phyloP scores from a whole-genome alignment of 1,140 invertebrate genomes.

The Pseudobourletiella spinata region DNA sequence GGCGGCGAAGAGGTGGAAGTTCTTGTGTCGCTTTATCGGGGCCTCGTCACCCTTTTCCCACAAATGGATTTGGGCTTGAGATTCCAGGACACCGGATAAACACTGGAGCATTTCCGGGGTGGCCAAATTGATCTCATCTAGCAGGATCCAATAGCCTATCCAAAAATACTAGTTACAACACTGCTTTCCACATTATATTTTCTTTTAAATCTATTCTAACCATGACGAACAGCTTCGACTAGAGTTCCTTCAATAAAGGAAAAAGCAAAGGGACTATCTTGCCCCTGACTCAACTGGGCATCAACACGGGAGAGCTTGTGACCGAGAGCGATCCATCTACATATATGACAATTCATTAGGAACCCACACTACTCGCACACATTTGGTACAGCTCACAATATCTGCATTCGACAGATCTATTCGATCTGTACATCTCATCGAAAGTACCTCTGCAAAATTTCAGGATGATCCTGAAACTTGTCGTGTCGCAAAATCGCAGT shows the following conservation, averaged over 20 bases:
- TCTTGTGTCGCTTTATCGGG: slow-evolving; percentile 67
- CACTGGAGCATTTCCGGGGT: slow-evolving; percentile 93
- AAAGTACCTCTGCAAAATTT: not conserved
- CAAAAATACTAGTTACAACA: slow-evolving; percentile 9
- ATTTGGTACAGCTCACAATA: too few species aligned
- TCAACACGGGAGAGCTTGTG: slow-evolving; percentile 45
- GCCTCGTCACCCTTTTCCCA: slow-evolving; percentile 76
- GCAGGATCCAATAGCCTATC: slow-evolving; percentile 77
- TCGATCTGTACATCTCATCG: slow-evolving; percentile 17
- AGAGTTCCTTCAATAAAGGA: slow-evolving; percentile 87
- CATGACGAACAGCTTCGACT: slow-evolving; percentile 78
- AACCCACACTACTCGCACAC: too few species aligned
- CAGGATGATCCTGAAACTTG: not conserved
- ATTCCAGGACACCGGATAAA: slow-evolving; percentile 82
- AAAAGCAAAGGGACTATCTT: slow-evolving; percentile 67
- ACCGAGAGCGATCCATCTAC: slow-evolving; percentile 54
- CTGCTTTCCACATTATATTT: too few species aligned
- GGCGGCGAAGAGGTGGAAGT: slow-evolving; percentile 95
- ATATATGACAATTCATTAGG: too few species aligned
- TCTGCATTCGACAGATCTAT: too few species aligned
- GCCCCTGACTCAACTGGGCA: slow-evolving; percentile 53
- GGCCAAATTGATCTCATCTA: slow-evolving; percentile 97
- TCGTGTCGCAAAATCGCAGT: slow-evolving; percentile 47
- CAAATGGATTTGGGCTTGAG: slow-evolving; percentile 62
- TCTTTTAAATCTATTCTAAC: too few species aligned